Evolutionary conservation across 2,113 vertebrate genomes (phyloP).

Genomic region (Empidonax alnorum): DNA sequence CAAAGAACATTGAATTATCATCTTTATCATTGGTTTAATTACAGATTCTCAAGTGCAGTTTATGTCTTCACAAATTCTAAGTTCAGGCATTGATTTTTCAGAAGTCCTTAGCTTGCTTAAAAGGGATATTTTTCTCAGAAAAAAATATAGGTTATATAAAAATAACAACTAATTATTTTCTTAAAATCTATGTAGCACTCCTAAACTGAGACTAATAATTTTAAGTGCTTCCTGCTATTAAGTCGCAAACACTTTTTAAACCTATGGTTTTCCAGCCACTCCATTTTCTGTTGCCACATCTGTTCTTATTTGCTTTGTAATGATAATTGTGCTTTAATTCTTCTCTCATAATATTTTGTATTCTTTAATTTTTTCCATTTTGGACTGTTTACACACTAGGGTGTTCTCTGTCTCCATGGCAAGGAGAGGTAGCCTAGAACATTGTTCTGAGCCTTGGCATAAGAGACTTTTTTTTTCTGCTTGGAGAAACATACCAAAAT

Average conservation of each 20-base stretch:
- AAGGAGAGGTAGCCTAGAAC: background rate
- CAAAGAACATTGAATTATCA: background rate
- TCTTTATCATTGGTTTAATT: background rate
- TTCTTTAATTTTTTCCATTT: background rate
- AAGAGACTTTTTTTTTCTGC: background rate
- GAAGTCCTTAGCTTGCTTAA: background rate
- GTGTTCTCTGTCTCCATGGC: background rate
- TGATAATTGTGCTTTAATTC: background rate
- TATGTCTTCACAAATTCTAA: background rate
- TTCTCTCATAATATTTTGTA: background rate
- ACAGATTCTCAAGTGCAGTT: background rate
- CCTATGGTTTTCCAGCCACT: background rate
- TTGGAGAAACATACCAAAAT: background rate
- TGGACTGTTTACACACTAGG: background rate
- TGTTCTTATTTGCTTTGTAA: background rate
- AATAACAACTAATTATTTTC: background rate
- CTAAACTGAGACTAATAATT: background rate
- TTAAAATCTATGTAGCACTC: background rate
- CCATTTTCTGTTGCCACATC: background rate
- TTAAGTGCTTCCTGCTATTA: background rate
- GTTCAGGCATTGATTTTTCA: background rate
- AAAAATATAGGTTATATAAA: background rate
- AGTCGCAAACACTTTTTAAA: background rate
- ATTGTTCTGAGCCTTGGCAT: background rate
- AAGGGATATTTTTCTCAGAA: background rate